Conservation (phyloP, 2,797 vertebrate genomes). For the Malurus splendens region DNA sequence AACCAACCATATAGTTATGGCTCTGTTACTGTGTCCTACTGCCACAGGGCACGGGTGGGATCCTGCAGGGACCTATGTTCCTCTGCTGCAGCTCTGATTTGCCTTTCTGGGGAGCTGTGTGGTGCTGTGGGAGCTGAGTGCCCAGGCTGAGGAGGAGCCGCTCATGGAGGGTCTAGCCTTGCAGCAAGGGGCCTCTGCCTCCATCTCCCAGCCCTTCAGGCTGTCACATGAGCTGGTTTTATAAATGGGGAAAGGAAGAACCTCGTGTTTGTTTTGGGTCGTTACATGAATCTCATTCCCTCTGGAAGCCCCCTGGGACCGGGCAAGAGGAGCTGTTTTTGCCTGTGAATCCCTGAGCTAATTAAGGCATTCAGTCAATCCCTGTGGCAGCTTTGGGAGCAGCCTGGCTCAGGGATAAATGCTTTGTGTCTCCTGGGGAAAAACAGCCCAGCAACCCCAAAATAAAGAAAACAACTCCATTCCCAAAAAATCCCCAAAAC, state of each 20-base stretch:
- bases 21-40: not conserved
- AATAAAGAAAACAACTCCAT: not conserved
- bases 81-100: not conserved
- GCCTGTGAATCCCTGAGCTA: constrained; percentile 5
- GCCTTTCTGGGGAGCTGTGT: not conserved
- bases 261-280: not conserved
- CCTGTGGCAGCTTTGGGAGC: not conserved
- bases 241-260: not conserved
- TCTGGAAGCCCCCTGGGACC: not conserved
- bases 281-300: not conserved
- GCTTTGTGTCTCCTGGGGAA: not conserved
- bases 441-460: not conserved
- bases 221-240: not conserved
- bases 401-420: not conserved
- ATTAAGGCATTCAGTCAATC: not conserved
- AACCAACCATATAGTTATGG: not conserved
- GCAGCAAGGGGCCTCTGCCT: not conserved
- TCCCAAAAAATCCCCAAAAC: not conserved
- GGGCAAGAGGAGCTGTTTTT: not conserved
- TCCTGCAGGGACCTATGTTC: not conserved
- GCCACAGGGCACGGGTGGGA: not conserved
- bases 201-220: not conserved
- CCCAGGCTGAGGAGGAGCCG: not conserved
- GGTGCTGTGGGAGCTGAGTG: not conserved
- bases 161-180: not conserved